phyloP scores from a whole-genome alignment of 2,797 vertebrate genomes.

The Macrochelys suwanniensis region DNA sequence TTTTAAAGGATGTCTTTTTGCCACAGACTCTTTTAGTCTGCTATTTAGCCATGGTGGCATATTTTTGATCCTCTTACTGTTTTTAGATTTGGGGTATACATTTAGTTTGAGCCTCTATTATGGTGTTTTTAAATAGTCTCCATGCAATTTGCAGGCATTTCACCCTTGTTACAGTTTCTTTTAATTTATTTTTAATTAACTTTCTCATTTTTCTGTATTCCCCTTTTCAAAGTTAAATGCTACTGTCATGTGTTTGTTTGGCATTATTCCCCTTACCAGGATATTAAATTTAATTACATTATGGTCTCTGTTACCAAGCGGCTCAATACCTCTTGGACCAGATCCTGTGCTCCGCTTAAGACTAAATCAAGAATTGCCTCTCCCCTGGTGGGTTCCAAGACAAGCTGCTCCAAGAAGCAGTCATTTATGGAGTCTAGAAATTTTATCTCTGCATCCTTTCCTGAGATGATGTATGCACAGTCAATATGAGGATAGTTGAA shows the following conservation, averaged over 20 bases:
- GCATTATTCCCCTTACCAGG: not conserved
- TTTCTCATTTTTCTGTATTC: too few species aligned
- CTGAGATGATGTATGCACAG: not conserved
- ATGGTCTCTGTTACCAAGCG: not conserved
- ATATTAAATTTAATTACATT: not conserved
- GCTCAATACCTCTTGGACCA: not conserved
- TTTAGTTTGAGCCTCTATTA: too few species aligned
- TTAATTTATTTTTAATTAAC: not conserved
- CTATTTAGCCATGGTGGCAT: not conserved
- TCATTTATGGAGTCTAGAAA: not conserved
- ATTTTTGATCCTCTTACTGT: too few species aligned
- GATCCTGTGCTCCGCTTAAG: not conserved
- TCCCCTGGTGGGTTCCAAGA: not conserved
- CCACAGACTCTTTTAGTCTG: not conserved
- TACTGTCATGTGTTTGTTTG: not conserved
- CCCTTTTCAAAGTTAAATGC: not conserved
- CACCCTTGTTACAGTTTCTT: not conserved
- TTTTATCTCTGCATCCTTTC: not conserved
- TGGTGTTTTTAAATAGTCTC: not conserved
- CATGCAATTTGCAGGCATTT: not conserved
- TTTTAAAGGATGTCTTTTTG: not conserved
- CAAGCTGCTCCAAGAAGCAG: not conserved
- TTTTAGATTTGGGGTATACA: too few species aligned
- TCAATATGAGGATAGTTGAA: not conserved
- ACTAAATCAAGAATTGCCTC: not conserved